phyloP scores from a whole-genome alignment of 2,888 invertebrate species.

The Synanthedon myopaeformis region DNA sequence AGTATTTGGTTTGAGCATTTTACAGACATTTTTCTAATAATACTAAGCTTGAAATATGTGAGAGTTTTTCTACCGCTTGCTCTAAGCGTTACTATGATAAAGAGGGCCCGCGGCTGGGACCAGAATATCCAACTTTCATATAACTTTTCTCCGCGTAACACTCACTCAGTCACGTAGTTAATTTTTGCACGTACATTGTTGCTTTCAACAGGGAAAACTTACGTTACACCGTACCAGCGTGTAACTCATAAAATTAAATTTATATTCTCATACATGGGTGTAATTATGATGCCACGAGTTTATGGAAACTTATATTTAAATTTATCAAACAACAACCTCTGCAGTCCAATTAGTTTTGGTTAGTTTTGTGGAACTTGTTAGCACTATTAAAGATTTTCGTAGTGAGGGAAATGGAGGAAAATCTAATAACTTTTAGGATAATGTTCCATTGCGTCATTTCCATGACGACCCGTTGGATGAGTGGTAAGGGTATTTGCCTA shows the following conservation, averaged over 20 bases:
- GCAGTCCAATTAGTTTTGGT: too few relatives aligned
- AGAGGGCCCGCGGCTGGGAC: constrained; percentile 2
- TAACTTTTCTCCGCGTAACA: constrained; percentile 3
- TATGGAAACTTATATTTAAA: constrained; percentile 4
- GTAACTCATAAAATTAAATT: neutral
- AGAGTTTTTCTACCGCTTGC: neutral
- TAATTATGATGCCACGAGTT: constrained; percentile 11
- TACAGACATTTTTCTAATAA: too few relatives aligned
- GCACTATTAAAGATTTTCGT: too few relatives aligned
- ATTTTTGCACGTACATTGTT: constrained; percentile 14
- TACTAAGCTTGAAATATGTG: neutral
- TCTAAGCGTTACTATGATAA: neutral
- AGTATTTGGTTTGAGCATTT: too few relatives aligned
- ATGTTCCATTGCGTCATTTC: too few relatives aligned
- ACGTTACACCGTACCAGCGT: neutral
- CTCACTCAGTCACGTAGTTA: constrained; percentile 17
- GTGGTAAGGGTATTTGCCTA: too few relatives aligned
- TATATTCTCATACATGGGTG: neutral
- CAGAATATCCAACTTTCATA: constrained; percentile 9
- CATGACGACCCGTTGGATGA: too few relatives aligned
- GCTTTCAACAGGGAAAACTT: constrained; percentile 1
- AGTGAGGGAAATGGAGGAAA: too few relatives aligned
- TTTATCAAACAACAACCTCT: too few relatives aligned
- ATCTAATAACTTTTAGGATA: too few relatives aligned
- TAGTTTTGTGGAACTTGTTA: too few relatives aligned